Evolutionary conservation across 2,888 invertebrate genomes (phyloP).

Genomic region (Perithous albicinctus): DNA sequence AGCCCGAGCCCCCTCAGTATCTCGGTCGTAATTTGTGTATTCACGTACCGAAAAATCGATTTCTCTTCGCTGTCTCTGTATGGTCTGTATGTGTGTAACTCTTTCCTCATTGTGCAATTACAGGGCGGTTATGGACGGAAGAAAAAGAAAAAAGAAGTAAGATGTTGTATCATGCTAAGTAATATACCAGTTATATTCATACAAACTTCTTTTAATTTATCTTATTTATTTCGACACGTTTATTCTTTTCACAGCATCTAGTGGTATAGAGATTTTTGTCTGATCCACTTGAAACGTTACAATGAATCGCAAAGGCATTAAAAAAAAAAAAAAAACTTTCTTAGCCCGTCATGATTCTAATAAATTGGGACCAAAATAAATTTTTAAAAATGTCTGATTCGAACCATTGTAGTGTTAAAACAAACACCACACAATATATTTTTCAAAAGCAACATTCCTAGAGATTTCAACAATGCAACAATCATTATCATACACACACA

Average conservation of each 20-base stretch:
- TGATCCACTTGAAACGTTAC: slow-evolving; percentile 32
- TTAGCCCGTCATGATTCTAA: background rate
- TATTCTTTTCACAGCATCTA: slow-evolving; percentile 61
- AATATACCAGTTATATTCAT: slow-evolving; percentile 76
- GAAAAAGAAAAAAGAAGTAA: slow-evolving; percentile 99
- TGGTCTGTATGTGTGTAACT: slow-evolving; percentile 84
- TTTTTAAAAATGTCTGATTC: background rate
- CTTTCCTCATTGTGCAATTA: slow-evolving; percentile 87
- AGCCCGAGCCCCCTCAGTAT: slow-evolving; percentile 28
- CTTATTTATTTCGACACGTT: slow-evolving; percentile 63
- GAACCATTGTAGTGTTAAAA: slow-evolving; percentile 49
- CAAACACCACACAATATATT: slow-evolving; percentile 10
- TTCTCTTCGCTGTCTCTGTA: slow-evolving; percentile 76
- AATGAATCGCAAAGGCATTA: slow-evolving; percentile 37
- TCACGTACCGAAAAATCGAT: slow-evolving; percentile 72
- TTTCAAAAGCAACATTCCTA: background rate
- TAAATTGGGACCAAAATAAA: background rate
- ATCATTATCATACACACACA: background rate
- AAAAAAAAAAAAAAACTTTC: background rate
- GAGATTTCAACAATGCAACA: slow-evolving; percentile 1
- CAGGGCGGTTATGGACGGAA: slow-evolving; percentile 97
- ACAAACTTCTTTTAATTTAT: slow-evolving; percentile 72
- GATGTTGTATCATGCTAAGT: slow-evolving; percentile 86
- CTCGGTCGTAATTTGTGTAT: slow-evolving; percentile 67
- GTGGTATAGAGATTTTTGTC: slow-evolving; percentile 49